Evolutionary conservation across 53 echinoderm and acorn worm genomes (phyloP).

Genomic region (Hippasteria phrygiana): DNA sequence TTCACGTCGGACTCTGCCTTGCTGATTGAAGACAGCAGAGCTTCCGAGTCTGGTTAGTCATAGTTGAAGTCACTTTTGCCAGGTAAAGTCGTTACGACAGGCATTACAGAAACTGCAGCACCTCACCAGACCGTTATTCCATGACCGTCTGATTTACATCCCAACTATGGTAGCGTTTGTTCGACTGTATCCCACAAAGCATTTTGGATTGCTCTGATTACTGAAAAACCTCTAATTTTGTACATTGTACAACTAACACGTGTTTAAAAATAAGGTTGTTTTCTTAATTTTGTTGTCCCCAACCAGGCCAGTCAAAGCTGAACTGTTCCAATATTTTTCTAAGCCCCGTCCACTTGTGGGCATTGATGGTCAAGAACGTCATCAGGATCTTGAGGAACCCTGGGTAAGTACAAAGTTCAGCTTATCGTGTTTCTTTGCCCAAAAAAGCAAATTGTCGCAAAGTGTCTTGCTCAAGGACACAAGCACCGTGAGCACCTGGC

Average conservation of each 20-base stretch:
- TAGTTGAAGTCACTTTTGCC: not conserved
- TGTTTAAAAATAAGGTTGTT: not conserved
- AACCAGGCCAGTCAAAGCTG: not conserved
- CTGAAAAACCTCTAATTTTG: too few species aligned
- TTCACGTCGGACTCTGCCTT: not conserved
- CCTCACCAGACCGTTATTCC: too few species aligned
- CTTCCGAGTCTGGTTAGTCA: not conserved
- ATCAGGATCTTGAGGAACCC: conserved; percentile 85
- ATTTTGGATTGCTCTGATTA: too few species aligned
- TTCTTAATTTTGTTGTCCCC: not conserved
- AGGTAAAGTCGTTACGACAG: too few species aligned
- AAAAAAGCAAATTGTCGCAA: not conserved
- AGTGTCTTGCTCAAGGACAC: too few species aligned
- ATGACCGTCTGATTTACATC: too few species aligned
- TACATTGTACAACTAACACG: too few species aligned
- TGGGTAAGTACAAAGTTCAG: conserved; percentile 70
- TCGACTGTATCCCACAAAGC: too few species aligned
- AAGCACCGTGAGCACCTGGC: too few species aligned
- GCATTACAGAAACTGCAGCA: too few species aligned
- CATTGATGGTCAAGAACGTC: conserved; percentile 83
- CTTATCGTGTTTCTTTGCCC: not conserved
- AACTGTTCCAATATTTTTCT: conserved; percentile 67
- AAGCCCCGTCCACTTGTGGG: conserved; percentile 74
- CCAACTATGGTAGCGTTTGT: too few species aligned
- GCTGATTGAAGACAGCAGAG: not conserved